phyloP scores from a whole-genome alignment of 2,888 invertebrate species.

The Arrhopalites spinosus region DNA sequence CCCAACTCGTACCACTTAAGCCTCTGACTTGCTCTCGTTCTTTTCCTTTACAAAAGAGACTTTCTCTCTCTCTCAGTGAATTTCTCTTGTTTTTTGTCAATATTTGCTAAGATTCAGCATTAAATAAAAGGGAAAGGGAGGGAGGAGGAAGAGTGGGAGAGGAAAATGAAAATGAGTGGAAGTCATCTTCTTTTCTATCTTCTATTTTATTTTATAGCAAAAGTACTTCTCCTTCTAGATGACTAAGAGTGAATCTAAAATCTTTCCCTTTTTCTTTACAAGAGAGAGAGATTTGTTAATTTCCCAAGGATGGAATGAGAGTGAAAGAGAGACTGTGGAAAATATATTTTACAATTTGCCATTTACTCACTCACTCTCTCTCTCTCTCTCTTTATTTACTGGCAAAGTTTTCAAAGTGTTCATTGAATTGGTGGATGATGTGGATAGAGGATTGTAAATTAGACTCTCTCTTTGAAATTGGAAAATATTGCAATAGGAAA shows the following conservation, averaged over 20 bases:
- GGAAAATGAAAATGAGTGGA: neutral
- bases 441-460: conserved; percentile 10
- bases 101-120: neutral
- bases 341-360: too few relatives aligned
- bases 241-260: neutral
- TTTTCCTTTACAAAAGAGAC: neutral
- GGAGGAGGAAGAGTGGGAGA: neutral
- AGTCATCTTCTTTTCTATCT: neutral
- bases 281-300: neutral
- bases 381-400: conserved; percentile 25
- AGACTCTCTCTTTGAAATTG: neutral
- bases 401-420: conserved; percentile 26
- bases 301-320: too few relatives aligned
- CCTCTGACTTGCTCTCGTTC: too few relatives aligned
- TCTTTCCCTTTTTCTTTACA: neutral
- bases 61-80: neutral
- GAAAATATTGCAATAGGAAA: neutral
- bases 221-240: neutral
- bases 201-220: neutral
- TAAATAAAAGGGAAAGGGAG: too few relatives aligned
- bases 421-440: conserved; percentile 25
- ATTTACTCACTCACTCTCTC: neutral
- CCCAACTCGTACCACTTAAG: neutral
- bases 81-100: conserved; percentile 13
- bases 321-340: too few relatives aligned